Percentiles rank a stretch among this genome's conserved stretches.
These are phyloP conservation scores for Alosa alosa DNA, from an alignment of 2,113 vertebrate species.

Conservation along the genomic window DNA sequence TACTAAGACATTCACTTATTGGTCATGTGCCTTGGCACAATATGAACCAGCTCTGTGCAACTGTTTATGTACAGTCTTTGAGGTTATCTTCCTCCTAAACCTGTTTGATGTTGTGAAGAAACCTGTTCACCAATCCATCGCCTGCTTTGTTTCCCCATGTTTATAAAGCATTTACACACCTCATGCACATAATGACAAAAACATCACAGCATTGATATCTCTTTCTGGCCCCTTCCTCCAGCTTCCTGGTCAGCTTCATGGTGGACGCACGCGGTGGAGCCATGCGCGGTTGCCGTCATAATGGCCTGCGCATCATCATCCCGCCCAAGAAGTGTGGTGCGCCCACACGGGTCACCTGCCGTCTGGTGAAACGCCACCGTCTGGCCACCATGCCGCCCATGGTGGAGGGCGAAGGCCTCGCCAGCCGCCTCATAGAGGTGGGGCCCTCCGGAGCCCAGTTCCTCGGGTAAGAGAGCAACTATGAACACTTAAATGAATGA, in stretches of 20 bases:
- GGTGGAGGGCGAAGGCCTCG: constrained; percentile 94
- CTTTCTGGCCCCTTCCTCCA: constrained; percentile 57
- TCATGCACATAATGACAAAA: not conserved
- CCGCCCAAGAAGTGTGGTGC: constrained; percentile 93
- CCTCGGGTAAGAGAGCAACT: constrained; percentile 84
- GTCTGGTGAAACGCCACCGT: constrained; percentile 92
- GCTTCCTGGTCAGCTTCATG: constrained; percentile 99
- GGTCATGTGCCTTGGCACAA: not conserved
- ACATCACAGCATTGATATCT: not conserved
- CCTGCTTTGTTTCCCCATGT: not conserved
- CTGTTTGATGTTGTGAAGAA: not conserved
- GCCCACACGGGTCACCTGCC: constrained; percentile 92
- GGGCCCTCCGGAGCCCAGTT: constrained; percentile 96
- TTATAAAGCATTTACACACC: not conserved
- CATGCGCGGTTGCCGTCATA: constrained; percentile 95
- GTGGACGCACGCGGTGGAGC: constrained; percentile 96
- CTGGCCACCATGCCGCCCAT: constrained; percentile 96
- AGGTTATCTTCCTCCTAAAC: not conserved
- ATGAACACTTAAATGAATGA: not conserved
- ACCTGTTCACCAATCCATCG: not conserved
- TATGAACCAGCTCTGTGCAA: not conserved
- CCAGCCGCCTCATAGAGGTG: constrained; percentile 92
- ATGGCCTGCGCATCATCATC: constrained; percentile 92
- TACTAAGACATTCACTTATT: not conserved
- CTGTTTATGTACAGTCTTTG: not conserved